Evolutionary conservation across 2,797 vertebrate genomes (phyloP).

Genomic region (Centroberyx gerrardi): DNA sequence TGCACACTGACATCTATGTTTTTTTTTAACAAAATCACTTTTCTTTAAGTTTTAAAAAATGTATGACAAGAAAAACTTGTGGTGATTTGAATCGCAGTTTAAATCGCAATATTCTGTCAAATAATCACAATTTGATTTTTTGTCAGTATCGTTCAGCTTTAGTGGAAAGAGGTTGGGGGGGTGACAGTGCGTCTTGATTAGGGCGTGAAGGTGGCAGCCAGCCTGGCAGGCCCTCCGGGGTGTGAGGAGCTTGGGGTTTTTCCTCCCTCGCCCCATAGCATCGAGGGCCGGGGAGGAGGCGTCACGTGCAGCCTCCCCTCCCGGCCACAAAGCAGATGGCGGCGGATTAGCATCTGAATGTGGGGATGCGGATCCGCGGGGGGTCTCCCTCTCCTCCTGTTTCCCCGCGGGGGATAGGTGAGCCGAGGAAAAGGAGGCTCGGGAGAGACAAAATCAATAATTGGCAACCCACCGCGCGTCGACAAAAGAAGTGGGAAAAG

Average conservation of each 20-base stretch:
- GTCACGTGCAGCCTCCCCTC: constrained; percentile 23
- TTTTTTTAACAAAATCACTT: too few species aligned
- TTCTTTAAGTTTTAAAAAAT: too few species aligned
- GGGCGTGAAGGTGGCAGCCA: constrained; percentile 41
- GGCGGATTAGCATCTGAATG: constrained; percentile 79
- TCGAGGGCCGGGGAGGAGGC: constrained; percentile 12
- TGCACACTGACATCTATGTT: too few species aligned
- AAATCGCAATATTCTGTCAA: too few species aligned
- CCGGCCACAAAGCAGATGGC: constrained; percentile 74
- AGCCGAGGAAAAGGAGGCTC: constrained; percentile 45
- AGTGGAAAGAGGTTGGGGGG: not conserved
- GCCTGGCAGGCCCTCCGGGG: constrained; percentile 32
- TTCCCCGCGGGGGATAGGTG: constrained; percentile 53
- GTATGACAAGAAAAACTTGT: too few species aligned
- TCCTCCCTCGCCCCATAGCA: not conserved
- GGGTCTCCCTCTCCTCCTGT: constrained; percentile 38
- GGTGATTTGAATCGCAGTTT: too few species aligned
- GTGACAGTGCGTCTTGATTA: not conserved
- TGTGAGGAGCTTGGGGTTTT: constrained; percentile 36
- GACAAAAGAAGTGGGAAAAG: constrained; percentile 49
- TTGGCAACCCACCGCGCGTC: not conserved
- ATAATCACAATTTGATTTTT: too few species aligned
- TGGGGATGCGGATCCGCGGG: constrained; percentile 45
- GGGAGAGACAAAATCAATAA: constrained; percentile 61
- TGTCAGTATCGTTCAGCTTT: too few species aligned